These are phyloP conservation scores for Zoroaster sp. DNA, from an alignment of 53 echinoderm and acorn worm species.

Conservation along the genomic window DNA sequence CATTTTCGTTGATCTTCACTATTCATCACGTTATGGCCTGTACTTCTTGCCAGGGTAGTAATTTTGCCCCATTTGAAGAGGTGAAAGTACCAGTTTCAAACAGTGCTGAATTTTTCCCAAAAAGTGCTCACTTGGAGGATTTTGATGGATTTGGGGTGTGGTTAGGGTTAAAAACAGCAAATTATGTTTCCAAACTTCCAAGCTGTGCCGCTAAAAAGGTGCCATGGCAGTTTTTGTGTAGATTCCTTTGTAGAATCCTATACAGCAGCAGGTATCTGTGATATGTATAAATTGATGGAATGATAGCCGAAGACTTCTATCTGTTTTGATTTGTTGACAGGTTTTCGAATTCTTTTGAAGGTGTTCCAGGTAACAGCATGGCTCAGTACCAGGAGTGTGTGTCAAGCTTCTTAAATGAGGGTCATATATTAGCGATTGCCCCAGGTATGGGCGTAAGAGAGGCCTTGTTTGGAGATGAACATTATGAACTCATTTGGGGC, in stretches of 20 bases:
- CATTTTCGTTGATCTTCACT: too few species aligned
- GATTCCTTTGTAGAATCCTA: neutral
- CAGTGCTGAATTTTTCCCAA: too few species aligned
- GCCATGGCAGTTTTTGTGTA: neutral
- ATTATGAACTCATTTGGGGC: slow-evolving; percentile 83
- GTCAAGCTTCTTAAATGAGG: slow-evolving; percentile 65
- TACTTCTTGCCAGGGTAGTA: too few species aligned
- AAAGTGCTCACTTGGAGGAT: too few species aligned
- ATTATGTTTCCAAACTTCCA: too few species aligned
- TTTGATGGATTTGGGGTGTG: too few species aligned
- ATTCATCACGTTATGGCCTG: too few species aligned
- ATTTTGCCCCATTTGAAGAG: too few species aligned
- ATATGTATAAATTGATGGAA: neutral
- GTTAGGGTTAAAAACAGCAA: too few species aligned
- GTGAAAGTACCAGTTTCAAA: too few species aligned
- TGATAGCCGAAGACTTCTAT: neutral
- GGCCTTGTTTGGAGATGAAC: slow-evolving; percentile 86
- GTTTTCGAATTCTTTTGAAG: slow-evolving; percentile 85
- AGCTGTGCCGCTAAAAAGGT: too few species aligned
- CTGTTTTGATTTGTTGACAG: slow-evolving; percentile 10
- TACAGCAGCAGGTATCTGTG: neutral
- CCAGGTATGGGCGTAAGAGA: slow-evolving; percentile 91
- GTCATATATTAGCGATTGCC: slow-evolving; percentile 76
- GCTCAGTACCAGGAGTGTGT: slow-evolving; percentile 80
- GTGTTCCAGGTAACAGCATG: slow-evolving; percentile 78